Conservation (phyloP, 2,888 invertebrate genomes). For the Thysanoteuthis rhombus region DNA sequence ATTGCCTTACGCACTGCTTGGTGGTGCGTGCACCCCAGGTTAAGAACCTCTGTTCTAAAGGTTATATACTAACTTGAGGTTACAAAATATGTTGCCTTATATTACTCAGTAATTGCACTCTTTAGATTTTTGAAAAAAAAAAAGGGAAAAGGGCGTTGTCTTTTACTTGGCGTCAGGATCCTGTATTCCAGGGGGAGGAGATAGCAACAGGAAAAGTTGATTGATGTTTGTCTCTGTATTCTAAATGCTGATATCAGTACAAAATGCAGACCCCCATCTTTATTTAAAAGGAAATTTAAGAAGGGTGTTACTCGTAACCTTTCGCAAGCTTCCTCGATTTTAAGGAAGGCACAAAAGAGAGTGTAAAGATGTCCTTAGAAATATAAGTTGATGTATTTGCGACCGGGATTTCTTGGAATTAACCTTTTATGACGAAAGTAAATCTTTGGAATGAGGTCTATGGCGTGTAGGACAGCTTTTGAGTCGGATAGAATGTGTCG, state of each 20-base stretch:
- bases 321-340: background rate
- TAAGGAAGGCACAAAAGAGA: background rate
- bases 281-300: background rate
- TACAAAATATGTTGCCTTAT: background rate
- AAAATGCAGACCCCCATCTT: background rate
- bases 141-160: background rate
- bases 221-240: background rate
- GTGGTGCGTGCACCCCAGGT: too few species aligned
- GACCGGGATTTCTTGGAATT: background rate
- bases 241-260: background rate
- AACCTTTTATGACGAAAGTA: background rate
- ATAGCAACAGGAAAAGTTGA: background rate
- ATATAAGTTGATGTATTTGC: background rate
- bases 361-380: background rate
- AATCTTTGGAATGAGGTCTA: background rate
- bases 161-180: background rate
- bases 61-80: too few species aligned
- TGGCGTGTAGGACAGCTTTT: too few species aligned
- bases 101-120: background rate
- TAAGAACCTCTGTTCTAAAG: too few species aligned
- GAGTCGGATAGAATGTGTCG: too few species aligned
- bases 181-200: background rate
- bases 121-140: background rate
- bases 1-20: too few species aligned
- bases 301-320: background rate